Percentiles rank a stretch among this genome's conserved stretches.
Conservation (phyloP, 2,797 vertebrate species). For the Mastacembelus armatus region DNA sequence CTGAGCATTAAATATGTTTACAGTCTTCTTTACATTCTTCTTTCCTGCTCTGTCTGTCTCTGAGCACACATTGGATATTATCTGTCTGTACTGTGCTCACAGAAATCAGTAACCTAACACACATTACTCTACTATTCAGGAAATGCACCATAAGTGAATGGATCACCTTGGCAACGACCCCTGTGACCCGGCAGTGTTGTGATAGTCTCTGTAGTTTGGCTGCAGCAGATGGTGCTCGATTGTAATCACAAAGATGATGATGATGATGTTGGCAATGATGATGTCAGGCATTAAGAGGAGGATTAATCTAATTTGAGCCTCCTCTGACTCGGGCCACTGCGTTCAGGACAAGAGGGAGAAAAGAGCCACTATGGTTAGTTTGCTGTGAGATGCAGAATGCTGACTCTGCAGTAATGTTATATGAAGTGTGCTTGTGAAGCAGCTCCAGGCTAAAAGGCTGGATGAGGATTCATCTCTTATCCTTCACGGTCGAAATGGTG, state of each 20-base stretch:
- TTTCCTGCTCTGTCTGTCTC: slow-evolving; percentile 10
- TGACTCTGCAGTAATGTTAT: slow-evolving; percentile 35
- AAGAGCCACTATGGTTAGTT: slow-evolving; percentile 15
- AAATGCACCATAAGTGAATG: slow-evolving; percentile 49
- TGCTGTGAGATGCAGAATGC: slow-evolving; percentile 32
- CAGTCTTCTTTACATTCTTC: slow-evolving; percentile 14
- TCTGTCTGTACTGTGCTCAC: slow-evolving; percentile 19
- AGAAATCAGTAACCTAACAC: slow-evolving; percentile 43
- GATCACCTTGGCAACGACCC: slow-evolving; percentile 49
- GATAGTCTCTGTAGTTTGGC: slow-evolving; percentile 48
- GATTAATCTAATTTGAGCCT: slow-evolving; percentile 52
- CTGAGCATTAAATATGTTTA: slow-evolving; percentile 13
- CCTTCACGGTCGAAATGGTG: slow-evolving; percentile 12
- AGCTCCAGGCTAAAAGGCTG: slow-evolving; percentile 23
- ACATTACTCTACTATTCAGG: slow-evolving; percentile 22
- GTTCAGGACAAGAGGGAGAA: not conserved
- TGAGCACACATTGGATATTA: slow-evolving; percentile 31
- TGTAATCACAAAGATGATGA: slow-evolving; percentile 48
- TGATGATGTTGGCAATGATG: slow-evolving; percentile 28
- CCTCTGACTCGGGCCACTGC: not conserved
- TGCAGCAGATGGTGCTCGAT: slow-evolving; percentile 76
- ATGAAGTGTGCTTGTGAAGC: slow-evolving; percentile 54
- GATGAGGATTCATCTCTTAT: slow-evolving; percentile 36
- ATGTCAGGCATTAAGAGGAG: slow-evolving; percentile 57
- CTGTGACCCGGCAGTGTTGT: slow-evolving; percentile 47